A percentile compares a stretch with the other conserved stretches of the same genome.
Conservation (phyloP, 2,113 vertebrate genomes). For the Glaucomys volans region DNA sequence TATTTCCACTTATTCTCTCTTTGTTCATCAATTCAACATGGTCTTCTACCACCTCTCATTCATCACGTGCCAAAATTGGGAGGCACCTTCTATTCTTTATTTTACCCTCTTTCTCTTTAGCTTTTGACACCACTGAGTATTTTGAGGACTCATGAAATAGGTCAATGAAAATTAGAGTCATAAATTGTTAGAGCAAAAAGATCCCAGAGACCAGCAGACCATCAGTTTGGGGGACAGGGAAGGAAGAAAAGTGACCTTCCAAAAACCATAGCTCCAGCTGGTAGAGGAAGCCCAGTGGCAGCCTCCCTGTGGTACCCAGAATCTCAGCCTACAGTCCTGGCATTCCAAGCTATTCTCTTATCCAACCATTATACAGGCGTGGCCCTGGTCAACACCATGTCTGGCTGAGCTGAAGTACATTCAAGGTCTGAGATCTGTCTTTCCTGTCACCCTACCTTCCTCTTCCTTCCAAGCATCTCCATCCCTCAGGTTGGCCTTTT, state of each 20-base stretch:
- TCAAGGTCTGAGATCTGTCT: background rate
- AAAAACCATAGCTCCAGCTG: background rate
- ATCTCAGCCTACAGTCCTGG: background rate
- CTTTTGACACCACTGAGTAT: background rate
- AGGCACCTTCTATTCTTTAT: background rate
- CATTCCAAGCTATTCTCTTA: background rate
- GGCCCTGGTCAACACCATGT: background rate
- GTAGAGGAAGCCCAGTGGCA: background rate
- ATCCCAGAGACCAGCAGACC: background rate
- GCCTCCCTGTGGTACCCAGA: background rate
- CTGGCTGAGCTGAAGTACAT: background rate
- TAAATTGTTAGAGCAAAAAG: background rate
- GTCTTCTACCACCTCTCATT: background rate
- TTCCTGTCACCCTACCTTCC: background rate
- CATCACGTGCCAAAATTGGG: background rate
- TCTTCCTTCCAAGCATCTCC: background rate
- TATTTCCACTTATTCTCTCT: background rate
- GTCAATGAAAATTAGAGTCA: background rate
- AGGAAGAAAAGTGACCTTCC: background rate
- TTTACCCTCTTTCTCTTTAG: background rate
- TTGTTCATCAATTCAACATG: background rate
- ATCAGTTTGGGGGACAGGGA: background rate
- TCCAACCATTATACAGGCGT: background rate
- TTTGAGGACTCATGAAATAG: background rate
- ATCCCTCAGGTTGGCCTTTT: constrained; percentile 2